Evolutionary conservation across 1,140 invertebrate species (phyloP).

Genomic region (Aphis gossypii): DNA sequence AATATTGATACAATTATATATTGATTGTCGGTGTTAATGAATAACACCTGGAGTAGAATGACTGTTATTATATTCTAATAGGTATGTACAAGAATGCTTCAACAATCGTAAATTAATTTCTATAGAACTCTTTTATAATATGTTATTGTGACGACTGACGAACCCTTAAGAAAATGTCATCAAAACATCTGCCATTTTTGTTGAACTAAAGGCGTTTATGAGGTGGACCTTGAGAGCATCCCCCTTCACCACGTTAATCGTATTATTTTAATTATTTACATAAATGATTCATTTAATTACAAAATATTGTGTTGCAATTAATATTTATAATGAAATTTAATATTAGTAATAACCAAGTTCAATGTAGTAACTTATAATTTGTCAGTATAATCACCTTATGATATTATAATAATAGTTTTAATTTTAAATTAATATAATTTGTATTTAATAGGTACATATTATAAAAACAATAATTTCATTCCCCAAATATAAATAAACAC

Average conservation of each 20-base stretch:
- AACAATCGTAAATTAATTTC: neutral
- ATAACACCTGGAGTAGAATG: neutral
- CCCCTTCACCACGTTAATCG: neutral
- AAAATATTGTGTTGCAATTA: neutral
- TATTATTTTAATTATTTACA: neutral
- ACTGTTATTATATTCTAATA: neutral
- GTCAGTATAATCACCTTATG: neutral
- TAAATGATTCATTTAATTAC: neutral
- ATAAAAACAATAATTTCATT: too few relatives aligned
- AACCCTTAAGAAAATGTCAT: neutral
- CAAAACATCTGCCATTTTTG: neutral
- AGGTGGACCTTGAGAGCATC: neutral
- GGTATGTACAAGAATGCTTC: neutral
- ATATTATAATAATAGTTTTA: neutral
- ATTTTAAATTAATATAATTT: neutral
- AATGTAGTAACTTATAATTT: neutral
- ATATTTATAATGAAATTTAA: neutral
- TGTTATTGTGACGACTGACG: neutral
- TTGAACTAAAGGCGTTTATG: neutral
- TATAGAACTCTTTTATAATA: neutral
- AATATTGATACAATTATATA: neutral
- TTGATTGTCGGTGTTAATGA: neutral
- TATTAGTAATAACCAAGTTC: neutral
- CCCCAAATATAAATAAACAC: too few relatives aligned
- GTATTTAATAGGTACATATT: too few relatives aligned